Evolutionary conservation across 2,888 invertebrate genomes (phyloP), one percentile per base, ranked within the genome.

Genomic region (Stegophylla sp.): DNA sequence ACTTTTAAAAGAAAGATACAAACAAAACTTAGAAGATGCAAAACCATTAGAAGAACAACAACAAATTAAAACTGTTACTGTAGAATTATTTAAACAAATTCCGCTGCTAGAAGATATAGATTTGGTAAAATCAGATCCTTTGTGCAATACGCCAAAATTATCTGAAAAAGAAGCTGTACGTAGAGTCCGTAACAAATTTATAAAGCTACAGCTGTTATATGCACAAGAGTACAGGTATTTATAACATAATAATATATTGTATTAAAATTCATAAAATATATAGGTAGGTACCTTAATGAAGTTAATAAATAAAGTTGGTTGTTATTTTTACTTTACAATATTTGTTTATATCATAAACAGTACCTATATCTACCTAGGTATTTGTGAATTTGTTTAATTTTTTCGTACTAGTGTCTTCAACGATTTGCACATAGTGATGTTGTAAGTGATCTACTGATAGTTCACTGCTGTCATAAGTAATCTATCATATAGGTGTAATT

Each of bases 161-260:
- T 79, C 79, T 12, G 79, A 79, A 41, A 79, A 79, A 79, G 79
- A 79, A 71, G 79, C 79, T 28, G 79, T 79, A 41, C 59, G 79
- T 23, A 45, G 79, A 61, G 79, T 71, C 13, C 69, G 79, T 3
- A 79, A 79, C 12, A 79, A 79, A 71, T 79, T 79, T 41, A 71
- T 79, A 17, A 61, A 20, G 5, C 41, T 79, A 26, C 79, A 79
- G 23, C 15, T 79, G 28, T 71, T 79, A n/a, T 79, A 79, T 15
- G 79, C 79, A 48, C 79, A 79, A 61, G 61, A 79, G 71, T 79
- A 71, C 79, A 79, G 71, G 79, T 79, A 69, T 17, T 26, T 23
- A 73, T n/a, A 48, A 41, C n/a, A n/a, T 15, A 17, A 56, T 17
- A 56, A 56, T 17, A 41, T 41, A n/a, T n/a, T n/a, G 34, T 1